Evolutionary conservation across 1,140 invertebrate genomes (phyloP), one percentile per base, ranked within the genome.

Genomic region (Tetramorium alpestre): DNA sequence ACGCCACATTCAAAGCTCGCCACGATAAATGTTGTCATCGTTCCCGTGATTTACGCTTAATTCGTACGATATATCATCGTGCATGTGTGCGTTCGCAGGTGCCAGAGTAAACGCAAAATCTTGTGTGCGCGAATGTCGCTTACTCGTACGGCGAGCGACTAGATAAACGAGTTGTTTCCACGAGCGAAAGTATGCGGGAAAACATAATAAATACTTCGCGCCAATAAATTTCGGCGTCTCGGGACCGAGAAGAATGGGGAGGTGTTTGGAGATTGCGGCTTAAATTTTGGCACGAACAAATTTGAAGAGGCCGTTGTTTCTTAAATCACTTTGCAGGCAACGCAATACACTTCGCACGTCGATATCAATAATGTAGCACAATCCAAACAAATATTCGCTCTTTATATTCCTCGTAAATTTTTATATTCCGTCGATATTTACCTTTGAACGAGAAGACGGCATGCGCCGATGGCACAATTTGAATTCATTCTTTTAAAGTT

Each of bases 221-320:
- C 18, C 69, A n/a, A 84, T 84, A 84, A 84, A 84, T 84, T 80
- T 67, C 22, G 33, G 28, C 76, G 18, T 82, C 80, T n/a, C 38
- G 69, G 3, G 33, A 33, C 33, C 33, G 18, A 22, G 22, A 22
- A 22, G 22, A 22, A 73, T 56, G 7, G 28, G 0, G 13, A 49
- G 28, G 5, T 54, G 3, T 47, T 73, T n/a, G 8, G 22, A 47
- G 41, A 84, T 73, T 62, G 28, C 28, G 28, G 33, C 41, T 72
- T 28, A 13, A 13, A 51, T 80, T 47, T 38, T 51, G 25, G 49
- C 47, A 13, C n/a, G 28, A 44, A 25, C 54, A 60, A 84, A 73
- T 75, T 73, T 49, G 54, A 60, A 41, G 41, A 84, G 18, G 28
- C 22, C 22, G 28, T 73, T 7, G 49, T 44, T 38, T 13, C 25